Base-by-base conservation (phyloP, 2,797 vertebrate genomes). In the Gadopsis marmoratus region DNA sequence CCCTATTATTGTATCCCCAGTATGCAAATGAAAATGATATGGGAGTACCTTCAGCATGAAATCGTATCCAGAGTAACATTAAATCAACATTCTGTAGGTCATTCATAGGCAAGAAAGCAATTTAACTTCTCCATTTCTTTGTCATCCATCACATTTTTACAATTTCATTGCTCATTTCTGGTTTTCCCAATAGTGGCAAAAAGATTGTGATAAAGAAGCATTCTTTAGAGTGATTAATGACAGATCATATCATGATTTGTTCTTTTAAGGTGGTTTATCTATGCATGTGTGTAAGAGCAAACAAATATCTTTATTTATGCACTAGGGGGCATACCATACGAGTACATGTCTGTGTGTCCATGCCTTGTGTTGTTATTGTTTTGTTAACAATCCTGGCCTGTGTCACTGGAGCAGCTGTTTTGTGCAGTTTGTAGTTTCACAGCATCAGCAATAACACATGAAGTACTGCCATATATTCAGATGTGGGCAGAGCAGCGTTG, bases 361-460 rank as follows among this genome's bases (percentile, higher is more conserved):
- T 86, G 74, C 78, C 65, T 66, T 74, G 74, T 86, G 75, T 54
- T 86, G 76, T 90, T 85, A 86, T 88, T 92, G 89, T 91, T 83
- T 82, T 39, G 79, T 61, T 85, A 86, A 92, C 89, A 93, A 93
- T 90, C 77, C 81, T 67, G 61, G 72, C 56, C 78, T 79, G 86
- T 81, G 84, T 92, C 89, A 89, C 86, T 60, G 80, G 72, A 88
- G 83, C 86, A 33, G 80, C 35, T 88, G 89, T 92, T 92, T 92
- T 93, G 91, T 93, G 86, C 71, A 74, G 81, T 90, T 85, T 87
- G 90, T 86, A 65, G 82, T 94, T 94, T 88, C 83, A 89, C 93
- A 79, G 88, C 91, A 93, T 95, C 93, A 94, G 92, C 94, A 93
- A 87, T 92, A 92, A 92, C 76, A 78, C 84, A 85, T 75, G 71